Percentiles rank a stretch among this genome's conserved stretches.
phyloP scores from a whole-genome alignment of 2,113 vertebrate genomes.

The Echinops telfairi region DNA sequence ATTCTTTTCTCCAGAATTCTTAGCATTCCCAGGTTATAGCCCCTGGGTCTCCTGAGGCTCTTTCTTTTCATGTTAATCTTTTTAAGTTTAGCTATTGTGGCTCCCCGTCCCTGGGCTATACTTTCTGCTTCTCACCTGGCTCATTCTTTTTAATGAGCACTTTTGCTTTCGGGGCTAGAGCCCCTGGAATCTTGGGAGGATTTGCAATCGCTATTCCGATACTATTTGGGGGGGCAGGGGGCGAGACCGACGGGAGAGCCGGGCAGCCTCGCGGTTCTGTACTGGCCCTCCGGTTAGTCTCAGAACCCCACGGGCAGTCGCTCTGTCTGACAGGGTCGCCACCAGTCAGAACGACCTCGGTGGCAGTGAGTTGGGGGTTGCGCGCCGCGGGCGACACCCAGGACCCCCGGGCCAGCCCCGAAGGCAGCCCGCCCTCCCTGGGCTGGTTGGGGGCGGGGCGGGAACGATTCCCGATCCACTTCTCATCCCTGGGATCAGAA shows the following conservation, averaged over 20 bases:
- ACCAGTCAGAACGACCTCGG: not conserved
- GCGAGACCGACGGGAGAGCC: too few relatives aligned
- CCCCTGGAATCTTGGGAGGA: constrained; percentile 3
- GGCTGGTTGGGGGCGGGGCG: too few relatives aligned
- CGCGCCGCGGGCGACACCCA: too few relatives aligned
- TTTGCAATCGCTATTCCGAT: constrained; percentile 39
- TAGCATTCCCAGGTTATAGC: not conserved
- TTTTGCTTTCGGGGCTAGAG: constrained; percentile 4
- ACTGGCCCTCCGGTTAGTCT: too few relatives aligned
- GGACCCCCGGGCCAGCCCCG: too few relatives aligned
- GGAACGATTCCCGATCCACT: too few relatives aligned
- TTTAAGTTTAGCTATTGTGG: constrained; percentile 23
- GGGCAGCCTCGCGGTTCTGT: too few relatives aligned
- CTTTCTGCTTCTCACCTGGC: constrained; percentile 43
- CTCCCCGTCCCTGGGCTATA: not conserved
- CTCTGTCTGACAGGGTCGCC: not conserved
- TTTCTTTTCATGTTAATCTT: constrained; percentile 22
- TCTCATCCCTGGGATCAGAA: too few relatives aligned
- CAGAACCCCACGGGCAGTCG: not conserved
- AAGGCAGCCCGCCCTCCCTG: too few relatives aligned
- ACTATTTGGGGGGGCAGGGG: too few relatives aligned
- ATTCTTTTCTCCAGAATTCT: not conserved
- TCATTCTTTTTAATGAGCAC: constrained; percentile 5
- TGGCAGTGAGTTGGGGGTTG: not conserved
- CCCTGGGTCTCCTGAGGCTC: not conserved